A percentile compares a stretch with the other conserved stretches of the same genome.
These are phyloP conservation scores for Sciurus carolinensis DNA, from an alignment of 2,797 vertebrate genomes.

Conservation along the genomic window DNA sequence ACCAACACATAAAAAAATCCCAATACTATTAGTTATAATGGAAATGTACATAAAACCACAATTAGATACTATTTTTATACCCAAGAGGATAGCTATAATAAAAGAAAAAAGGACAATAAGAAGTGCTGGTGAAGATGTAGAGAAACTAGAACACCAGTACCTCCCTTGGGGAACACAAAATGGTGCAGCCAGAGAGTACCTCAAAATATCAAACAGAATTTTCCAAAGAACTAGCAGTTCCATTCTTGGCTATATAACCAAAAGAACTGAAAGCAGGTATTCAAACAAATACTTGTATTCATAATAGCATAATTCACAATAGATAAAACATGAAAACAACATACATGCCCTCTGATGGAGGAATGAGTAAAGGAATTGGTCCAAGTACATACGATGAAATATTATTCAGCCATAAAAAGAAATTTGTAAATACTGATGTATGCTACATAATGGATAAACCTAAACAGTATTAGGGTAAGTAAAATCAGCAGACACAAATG, in stretches of 20 bases:
- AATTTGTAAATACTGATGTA: not conserved
- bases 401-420: not conserved
- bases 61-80: not conserved
- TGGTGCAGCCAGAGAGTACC: not conserved
- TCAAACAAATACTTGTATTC: not conserved
- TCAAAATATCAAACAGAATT: slow-evolving; percentile 31
- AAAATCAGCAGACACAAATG: not conserved
- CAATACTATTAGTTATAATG: not conserved
- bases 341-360: not conserved
- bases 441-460: not conserved
- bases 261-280: slow-evolving; percentile 12
- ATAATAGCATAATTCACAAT: not conserved
- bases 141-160: not conserved
- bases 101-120: not conserved
- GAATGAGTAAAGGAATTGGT: not conserved
- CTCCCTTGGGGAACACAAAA: not conserved
- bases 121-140: not conserved
- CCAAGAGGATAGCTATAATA: not conserved
- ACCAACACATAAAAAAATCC: not conserved
- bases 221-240: not conserved
- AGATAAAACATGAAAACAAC: not conserved
- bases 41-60: not conserved
- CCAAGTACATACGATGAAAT: not conserved
- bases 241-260: not conserved
- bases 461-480: slow-evolving; percentile 16